Evolutionary conservation across 30 jellyfish, hydroid and myxozoan species (phyloP).

Genomic region (Hydractinia symbiolongicarpus): DNA sequence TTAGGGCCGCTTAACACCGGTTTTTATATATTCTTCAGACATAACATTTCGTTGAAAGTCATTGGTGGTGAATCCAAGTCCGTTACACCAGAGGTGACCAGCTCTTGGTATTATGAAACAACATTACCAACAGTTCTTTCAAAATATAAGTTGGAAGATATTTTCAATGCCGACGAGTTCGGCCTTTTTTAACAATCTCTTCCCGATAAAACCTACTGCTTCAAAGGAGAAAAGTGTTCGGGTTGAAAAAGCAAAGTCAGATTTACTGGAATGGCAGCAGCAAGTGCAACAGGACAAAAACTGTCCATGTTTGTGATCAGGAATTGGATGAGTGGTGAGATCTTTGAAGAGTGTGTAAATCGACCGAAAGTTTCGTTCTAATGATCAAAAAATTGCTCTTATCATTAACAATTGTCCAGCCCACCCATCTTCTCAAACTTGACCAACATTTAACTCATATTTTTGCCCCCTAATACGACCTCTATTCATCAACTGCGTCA

Average conservation of each 20-base stretch:
- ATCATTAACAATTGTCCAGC: slow-evolving; percentile 19
- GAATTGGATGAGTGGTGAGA: slow-evolving; percentile 1
- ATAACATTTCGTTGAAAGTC: slow-evolving; percentile 12
- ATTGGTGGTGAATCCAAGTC: slow-evolving; percentile 10
- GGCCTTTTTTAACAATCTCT: too few species aligned
- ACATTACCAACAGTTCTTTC: slow-evolving; percentile 15
- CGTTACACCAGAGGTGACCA: slow-evolving; percentile 17
- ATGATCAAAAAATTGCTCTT: slow-evolving; percentile 12
- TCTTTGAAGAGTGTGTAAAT: not conserved
- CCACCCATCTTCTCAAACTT: slow-evolving; percentile 15
- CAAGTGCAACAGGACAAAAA: slow-evolving; percentile 2
- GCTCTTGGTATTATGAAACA: slow-evolving; percentile 17
- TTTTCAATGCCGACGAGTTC: not conserved
- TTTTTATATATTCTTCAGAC: slow-evolving; percentile 1
- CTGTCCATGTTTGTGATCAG: not conserved
- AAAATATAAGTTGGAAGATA: not conserved
- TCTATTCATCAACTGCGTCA: slow-evolving; percentile 1
- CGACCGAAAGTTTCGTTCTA: not conserved
- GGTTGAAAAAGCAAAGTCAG: not conserved
- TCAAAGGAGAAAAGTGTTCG: too few species aligned
- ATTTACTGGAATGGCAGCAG: slow-evolving; percentile 11
- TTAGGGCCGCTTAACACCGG: slow-evolving; percentile 7
- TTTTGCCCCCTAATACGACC: slow-evolving; percentile 16
- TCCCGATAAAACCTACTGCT: too few species aligned
- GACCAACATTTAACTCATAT: slow-evolving; percentile 14